Evolutionary conservation across 2,797 vertebrate genomes (phyloP).

Genomic region (Chelidonichthys spinosus): DNA sequence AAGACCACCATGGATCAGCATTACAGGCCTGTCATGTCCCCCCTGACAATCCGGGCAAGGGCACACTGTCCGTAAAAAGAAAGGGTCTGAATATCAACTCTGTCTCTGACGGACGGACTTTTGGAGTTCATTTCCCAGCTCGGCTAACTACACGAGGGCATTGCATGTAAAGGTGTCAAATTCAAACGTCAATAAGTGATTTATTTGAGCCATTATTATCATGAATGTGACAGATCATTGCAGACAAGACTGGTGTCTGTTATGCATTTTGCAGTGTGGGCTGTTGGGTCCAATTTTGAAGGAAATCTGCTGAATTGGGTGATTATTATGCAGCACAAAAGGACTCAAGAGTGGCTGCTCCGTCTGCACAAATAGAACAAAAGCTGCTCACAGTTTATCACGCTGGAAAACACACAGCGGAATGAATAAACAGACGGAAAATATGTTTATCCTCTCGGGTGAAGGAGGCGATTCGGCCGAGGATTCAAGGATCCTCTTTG

Average conservation of each 20-base stretch:
- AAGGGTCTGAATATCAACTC: slow-evolving; percentile 12
- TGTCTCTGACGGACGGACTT: not conserved
- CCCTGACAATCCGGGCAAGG: slow-evolving; percentile 39
- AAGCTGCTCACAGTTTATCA: slow-evolving; percentile 51
- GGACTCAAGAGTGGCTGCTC: slow-evolving; percentile 27
- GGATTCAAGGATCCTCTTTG: slow-evolving; percentile 9
- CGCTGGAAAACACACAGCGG: slow-evolving; percentile 23
- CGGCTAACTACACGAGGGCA: not conserved
- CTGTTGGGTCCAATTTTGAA: slow-evolving; percentile 17
- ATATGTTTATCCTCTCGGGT: slow-evolving; percentile 46
- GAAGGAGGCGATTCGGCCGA: slow-evolving; percentile 4
- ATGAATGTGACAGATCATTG: not conserved
- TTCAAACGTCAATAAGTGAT: slow-evolving; percentile 17
- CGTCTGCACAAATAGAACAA: slow-evolving; percentile 20
- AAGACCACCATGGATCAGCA: slow-evolving; percentile 56
- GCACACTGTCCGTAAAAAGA: slow-evolving; percentile 7
- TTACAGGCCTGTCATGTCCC: slow-evolving; percentile 59
- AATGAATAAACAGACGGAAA: slow-evolving; percentile 37
- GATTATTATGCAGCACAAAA: slow-evolving; percentile 35
- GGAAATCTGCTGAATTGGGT: slow-evolving; percentile 42
- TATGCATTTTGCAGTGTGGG: slow-evolving; percentile 25
- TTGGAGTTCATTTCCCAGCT: slow-evolving; percentile 2
- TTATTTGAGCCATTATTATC: slow-evolving; percentile 7
- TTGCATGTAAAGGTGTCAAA: not conserved
- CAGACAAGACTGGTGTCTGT: slow-evolving; percentile 11